These are phyloP conservation scores for Dromaius novaehollandiae DNA, from an alignment of 2,113 vertebrate species.

Conservation along the genomic window DNA sequence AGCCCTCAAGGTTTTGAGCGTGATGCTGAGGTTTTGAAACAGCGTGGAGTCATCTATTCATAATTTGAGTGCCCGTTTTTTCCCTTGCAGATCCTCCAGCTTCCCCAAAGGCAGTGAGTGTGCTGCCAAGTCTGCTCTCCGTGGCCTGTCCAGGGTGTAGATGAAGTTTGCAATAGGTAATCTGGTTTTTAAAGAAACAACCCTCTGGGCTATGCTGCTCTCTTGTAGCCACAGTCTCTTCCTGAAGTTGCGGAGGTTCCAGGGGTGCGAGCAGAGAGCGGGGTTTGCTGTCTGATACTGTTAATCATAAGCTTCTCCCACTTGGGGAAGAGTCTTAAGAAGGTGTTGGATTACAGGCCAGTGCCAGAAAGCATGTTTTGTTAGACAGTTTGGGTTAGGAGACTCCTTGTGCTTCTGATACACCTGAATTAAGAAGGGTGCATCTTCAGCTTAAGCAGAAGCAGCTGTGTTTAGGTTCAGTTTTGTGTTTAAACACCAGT, in stretches of 20 bases:
- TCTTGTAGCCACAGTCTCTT: not conserved
- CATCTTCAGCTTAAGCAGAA: not conserved
- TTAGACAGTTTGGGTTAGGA: fast-evolving
- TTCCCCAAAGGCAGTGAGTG: fast-evolving
- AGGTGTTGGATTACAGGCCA: fast-evolving
- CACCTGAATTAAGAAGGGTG: not conserved
- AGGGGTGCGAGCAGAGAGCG: fast-evolving
- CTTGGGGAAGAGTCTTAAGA: not conserved
- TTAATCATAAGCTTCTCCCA: not conserved
- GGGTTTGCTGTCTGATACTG: not conserved
- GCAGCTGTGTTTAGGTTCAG: fast-evolving
- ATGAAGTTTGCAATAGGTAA: not conserved
- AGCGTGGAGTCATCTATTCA: not conserved
- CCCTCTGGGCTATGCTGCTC: fast-evolving
- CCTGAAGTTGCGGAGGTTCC: not conserved
- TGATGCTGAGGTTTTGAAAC: no score
- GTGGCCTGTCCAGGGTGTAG: not conserved
- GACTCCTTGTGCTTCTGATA: not conserved
- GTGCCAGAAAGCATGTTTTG: fast-evolving
- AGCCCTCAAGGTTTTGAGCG: not conserved
- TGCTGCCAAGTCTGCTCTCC: not conserved
- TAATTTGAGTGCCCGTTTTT: fast-evolving
- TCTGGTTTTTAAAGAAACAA: no score
- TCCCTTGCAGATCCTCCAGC: not conserved
- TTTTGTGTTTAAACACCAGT: not conserved